phyloP scores from a whole-genome alignment of 2,888 invertebrate species.

The Geophilus truncorum region DNA sequence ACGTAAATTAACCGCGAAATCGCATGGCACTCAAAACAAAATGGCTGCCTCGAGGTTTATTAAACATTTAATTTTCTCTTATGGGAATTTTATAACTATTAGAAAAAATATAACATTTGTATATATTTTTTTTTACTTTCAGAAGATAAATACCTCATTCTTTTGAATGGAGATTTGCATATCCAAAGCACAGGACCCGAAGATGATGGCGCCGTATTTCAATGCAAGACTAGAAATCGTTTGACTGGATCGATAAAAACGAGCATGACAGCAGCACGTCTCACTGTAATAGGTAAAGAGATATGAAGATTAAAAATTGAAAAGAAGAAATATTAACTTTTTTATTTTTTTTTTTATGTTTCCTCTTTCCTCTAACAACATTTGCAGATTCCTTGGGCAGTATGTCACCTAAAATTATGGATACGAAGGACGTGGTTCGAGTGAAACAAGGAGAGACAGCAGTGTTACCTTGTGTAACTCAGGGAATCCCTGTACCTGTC shows the following conservation, averaged over 20 bases:
- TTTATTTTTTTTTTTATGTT: background rate
- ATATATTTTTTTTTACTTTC: background rate
- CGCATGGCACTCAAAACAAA: no score
- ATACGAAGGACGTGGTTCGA: constrained; percentile 29
- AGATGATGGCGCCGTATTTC: constrained; percentile 31
- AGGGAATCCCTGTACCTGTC: constrained; percentile 30
- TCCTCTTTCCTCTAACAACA: background rate
- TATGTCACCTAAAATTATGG: constrained; percentile 29
- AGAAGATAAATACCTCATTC: constrained; percentile 32
- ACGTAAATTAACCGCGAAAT: no score
- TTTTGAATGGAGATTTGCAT: constrained; percentile 32
- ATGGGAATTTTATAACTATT: no score
- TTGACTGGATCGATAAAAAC: constrained; percentile 28
- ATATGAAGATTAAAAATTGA: background rate
- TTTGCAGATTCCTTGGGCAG: constrained; percentile 32
- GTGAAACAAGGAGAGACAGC: constrained; percentile 32
- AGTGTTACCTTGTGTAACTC: constrained; percentile 32
- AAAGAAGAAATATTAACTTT: background rate
- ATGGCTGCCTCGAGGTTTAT: no score
- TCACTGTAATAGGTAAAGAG: constrained; percentile 25
- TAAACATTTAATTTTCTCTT: no score
- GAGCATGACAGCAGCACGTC: constrained; percentile 23
- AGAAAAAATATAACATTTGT: background rate
- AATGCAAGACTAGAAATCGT: constrained; percentile 31
- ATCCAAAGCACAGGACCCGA: constrained; percentile 31